Base-by-base conservation (phyloP, 2,797 vertebrate species). In the Liparis tanakae region DNA sequence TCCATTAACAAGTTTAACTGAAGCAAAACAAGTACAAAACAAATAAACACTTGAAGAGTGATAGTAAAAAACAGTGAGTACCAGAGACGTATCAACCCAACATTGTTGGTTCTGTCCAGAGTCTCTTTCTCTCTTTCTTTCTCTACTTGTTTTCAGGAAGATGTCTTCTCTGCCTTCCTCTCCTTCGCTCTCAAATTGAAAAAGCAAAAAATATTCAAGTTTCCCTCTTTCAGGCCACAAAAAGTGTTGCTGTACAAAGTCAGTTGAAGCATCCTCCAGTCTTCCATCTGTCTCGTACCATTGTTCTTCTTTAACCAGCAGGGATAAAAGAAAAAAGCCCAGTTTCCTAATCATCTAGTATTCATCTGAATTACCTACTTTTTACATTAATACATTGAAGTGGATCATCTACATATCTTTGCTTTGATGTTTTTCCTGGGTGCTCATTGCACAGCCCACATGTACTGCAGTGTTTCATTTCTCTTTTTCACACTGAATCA, bases 1-100 rank as follows among this genome's bases (percentile, higher is more conserved):
- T 85, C 88, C 81, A 92, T 90, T 30, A 30, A 90, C 78, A 80
- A 64, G 80, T 88, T 87, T 90, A 91, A 89, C 76, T 91, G 82
- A 91, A 90, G 80, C 71, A 88, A 90, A 82, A 84, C 74, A 83
- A 89, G 81, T 85, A 89, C 78, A 90, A 91, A 87, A 80, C 87
- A 84, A 64, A 60, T 51, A 83, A 80, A 84, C 57, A 76, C 80
- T 83, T 84, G 25, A 86, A 81, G 74, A 84, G 70, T 81, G 77
- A 91, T 82, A 83, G 78, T 89, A 70, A 83, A 89, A 85, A 83
- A 83, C 61, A 81, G 41, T 44, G 8, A 85, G 74, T 81, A 88
- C 66, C 78, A 88, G 85, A 89, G 74, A 91, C 87, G 65, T 90
- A 85, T 88, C 57, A 86, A 88, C 56, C 85, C 85, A 88, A 88